phyloP scores from a whole-genome alignment of 2,113 vertebrate species.

The Indri indri region DNA sequence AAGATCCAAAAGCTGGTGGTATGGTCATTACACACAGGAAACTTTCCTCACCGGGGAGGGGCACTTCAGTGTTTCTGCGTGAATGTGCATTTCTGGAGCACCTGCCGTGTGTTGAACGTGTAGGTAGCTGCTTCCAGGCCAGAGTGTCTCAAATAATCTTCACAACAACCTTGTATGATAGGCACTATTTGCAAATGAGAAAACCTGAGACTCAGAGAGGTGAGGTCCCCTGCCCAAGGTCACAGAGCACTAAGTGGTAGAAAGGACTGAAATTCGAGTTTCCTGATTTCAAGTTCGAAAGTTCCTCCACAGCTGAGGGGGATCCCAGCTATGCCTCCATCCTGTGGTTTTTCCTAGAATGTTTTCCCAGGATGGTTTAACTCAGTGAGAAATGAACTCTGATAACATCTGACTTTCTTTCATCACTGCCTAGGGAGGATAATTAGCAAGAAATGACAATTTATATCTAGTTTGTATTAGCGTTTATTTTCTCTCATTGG shows the following conservation, averaged over 20 bases:
- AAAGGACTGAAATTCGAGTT: not conserved
- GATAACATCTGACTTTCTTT: not conserved
- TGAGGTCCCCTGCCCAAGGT: not conserved
- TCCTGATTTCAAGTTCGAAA: not conserved
- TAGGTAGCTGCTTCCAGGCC: not conserved
- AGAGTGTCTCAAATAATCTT: not conserved
- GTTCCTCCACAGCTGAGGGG: not conserved
- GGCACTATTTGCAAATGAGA: not conserved
- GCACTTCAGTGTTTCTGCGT: not conserved
- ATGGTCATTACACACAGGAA: fast-evolving
- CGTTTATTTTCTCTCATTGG: not conserved
- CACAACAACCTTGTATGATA: not conserved
- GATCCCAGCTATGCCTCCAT: not conserved
- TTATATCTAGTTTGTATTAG: not conserved
- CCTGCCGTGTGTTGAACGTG: fast-evolving
- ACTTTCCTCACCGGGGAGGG: fast-evolving
- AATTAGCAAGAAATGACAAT: not conserved
- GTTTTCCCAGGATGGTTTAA: not conserved
- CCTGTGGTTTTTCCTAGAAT: no score
- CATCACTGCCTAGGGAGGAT: not conserved
- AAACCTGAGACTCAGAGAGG: not conserved
- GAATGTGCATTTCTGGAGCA: not conserved
- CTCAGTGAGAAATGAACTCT: not conserved
- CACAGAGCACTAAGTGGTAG: not conserved
- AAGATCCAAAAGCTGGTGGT: not conserved